A percentile compares a stretch with the other conserved stretches of the same genome.
Evolutionary conservation across 2,113 vertebrate genomes (phyloP).

Genomic region (Labrus mixtus): DNA sequence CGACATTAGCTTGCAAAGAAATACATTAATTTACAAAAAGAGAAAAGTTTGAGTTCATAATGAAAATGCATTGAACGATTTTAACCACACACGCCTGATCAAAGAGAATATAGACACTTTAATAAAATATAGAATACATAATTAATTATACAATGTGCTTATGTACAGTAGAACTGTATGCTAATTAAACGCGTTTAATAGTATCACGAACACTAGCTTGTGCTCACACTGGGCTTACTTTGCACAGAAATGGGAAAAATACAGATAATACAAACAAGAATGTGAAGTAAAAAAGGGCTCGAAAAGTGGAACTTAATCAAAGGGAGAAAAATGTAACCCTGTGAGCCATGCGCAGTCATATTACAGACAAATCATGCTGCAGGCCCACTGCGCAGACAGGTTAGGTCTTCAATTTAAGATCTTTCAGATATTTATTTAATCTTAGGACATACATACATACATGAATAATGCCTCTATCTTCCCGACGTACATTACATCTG

Average conservation of each 20-base stretch:
- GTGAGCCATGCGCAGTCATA: slow-evolving; percentile 51
- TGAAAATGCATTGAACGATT: slow-evolving; percentile 59
- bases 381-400: slow-evolving; percentile 43
- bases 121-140: slow-evolving; percentile 85
- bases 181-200: slow-evolving; percentile 77
- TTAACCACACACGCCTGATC: slow-evolving; percentile 77
- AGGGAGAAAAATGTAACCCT: slow-evolving; percentile 6
- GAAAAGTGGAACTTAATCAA: slow-evolving; percentile 36
- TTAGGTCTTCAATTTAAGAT: slow-evolving; percentile 34
- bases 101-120: slow-evolving; percentile 86
- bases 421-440: slow-evolving; percentile 58
- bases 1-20: not conserved
- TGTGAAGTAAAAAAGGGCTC: slow-evolving; percentile 28
- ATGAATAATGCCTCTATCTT: slow-evolving; percentile 66
- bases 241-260: slow-evolving; percentile 66
- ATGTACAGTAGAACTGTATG: slow-evolving; percentile 79
- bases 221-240: slow-evolving; percentile 62
- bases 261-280: slow-evolving; percentile 56
- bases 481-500: slow-evolving; percentile 61
- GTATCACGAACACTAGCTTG: slow-evolving; percentile 67
- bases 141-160: slow-evolving; percentile 79
- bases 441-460: slow-evolving; percentile 57
- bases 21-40: not conserved
- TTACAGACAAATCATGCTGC: slow-evolving; percentile 53
- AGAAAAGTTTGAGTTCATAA: slow-evolving; percentile 15